Evolutionary conservation across 2,888 invertebrate genomes (phyloP), one percentile per base, ranked within the genome.

Genomic region (Rhingia campestris): DNA sequence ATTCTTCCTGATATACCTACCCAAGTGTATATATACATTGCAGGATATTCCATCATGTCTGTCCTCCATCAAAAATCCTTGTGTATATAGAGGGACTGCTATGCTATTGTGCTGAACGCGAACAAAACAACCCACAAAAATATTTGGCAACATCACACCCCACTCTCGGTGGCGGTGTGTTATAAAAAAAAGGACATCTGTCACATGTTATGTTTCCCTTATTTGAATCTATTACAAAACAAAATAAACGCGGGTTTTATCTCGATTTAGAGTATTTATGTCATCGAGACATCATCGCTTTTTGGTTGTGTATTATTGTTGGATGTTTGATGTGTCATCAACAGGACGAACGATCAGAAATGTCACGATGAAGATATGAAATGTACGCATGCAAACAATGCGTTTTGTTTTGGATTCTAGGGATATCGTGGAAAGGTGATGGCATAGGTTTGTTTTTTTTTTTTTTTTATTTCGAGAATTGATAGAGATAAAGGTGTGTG

Each of bases 91-190:
- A 58, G 51, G 0, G 56, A 63, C 39, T 56, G 41, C 37, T 49
- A n/a, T 10, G 41, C 39, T 39, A 39, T 53, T 64, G 47, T 67
- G 49, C 12, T 47, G 37, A 12, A 12, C 3, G 47, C 22, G 14
- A 47, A 74, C 54, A 80, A 75, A 70, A 79, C 79, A 82, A 73
- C 82, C 82, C 82, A 84, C 74, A 84, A 84, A 79, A 84, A 84
- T 84, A 84, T 84, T 84, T 80, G 80, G 54, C 79, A 79, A 64
- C 32, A 70, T 59, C 70, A 80, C 84, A 80, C 79, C 74, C 59
- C 32, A 33, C 7, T 59, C 14, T 45, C 4, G 22, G 22, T 22
- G 22, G 22, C 22, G 22, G 22, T 22, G 22, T 22, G 22, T 22
- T 22, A 1, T 7, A 6, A 37, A 63, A 37, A 59, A 69, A 63